Percentiles rank a stretch among this genome's conserved stretches.
phyloP scores from a whole-genome alignment of 2,797 vertebrate genomes.

The Artibeus lituratus region DNA sequence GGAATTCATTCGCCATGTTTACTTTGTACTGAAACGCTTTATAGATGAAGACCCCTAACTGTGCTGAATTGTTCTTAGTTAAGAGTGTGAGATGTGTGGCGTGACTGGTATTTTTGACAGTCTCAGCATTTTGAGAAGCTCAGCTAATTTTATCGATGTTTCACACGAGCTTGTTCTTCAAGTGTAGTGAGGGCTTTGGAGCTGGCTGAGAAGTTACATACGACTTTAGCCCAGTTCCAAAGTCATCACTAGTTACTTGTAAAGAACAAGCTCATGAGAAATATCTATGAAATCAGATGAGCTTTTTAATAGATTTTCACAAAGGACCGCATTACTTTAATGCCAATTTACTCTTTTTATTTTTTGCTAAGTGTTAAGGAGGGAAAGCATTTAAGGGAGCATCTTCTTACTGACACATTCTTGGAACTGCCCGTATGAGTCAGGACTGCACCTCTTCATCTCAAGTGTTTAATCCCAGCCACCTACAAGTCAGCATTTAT shows the following conservation, averaged over 20 bases:
- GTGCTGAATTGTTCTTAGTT: conserved; percentile 77
- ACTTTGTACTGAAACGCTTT: conserved; percentile 75
- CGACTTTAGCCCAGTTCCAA: conserved; percentile 30
- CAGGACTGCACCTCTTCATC: neutral
- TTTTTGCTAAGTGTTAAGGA: neutral
- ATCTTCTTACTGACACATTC: neutral
- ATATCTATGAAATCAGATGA: conserved; percentile 66
- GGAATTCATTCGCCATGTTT: conserved; percentile 77
- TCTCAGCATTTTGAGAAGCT: conserved; percentile 51
- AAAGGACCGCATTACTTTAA: neutral
- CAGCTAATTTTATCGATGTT: conserved; percentile 68
- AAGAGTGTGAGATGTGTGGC: conserved; percentile 72
- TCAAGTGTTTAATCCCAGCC: neutral
- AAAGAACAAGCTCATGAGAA: conserved; percentile 60
- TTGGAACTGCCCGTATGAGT: neutral
- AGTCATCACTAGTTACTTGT: conserved; percentile 56
- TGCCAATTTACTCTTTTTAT: neutral
- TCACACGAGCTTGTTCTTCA: conserved; percentile 57
- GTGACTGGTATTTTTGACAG: conserved; percentile 59
- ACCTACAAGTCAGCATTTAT: neutral
- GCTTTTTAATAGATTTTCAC: conserved; percentile 62
- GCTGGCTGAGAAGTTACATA: neutral
- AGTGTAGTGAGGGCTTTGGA: conserved; percentile 62
- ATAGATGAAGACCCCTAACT: conserved; percentile 68
- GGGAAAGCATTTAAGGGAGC: neutral